Evolutionary conservation across 2,113 vertebrate genomes (phyloP), one percentile per base, ranked within the genome.

Genomic region (Oenanthe melanoleuca): DNA sequence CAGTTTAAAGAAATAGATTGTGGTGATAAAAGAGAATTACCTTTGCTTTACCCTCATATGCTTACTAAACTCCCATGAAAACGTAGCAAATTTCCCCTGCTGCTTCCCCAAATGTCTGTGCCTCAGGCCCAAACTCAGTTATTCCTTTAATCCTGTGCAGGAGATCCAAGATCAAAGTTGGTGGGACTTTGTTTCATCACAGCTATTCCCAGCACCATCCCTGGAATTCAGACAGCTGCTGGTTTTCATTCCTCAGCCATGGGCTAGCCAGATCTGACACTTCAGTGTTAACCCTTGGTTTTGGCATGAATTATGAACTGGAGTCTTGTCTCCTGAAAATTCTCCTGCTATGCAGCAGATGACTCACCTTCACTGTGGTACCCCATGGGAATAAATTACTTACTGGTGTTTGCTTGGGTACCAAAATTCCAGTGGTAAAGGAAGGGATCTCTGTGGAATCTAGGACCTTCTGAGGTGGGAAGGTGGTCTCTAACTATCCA

Each of bases 131-230:
- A 95, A 67, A 88, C 67, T 90, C 60, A 66, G 87, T 71, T 89
- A 94, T 89, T 52, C 45, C 72, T 94, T 94, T 96, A 92, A 95
- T 93, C 59, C 85, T 52, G 63, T 22, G 26, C 70, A 80, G 52
- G 34, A 92, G 79, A 93, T 50, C 82, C 75, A 80, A 94, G 93
- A 97, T 94, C 93, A 94, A 96, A 96, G 94, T 88, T 86, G 92
- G 79, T 82, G 71, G 63, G 57, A 92, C 59, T 82, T 92, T 4
- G 18, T 88, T 93, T 95, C 78, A 75, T 92, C 1, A 0, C 5
- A 88, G 77, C 73, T 86, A 86, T 87, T 95, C 86, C 89, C 84
- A 95, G 88, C 64, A 86, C 88, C 88, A 66, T 67, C 67, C 59
- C 65, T 90, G 94, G 94, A 92, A 94, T 95, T 86, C 69, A 93